Evolutionary conservation across 2,888 invertebrate genomes (phyloP).

Genomic region (Ectobius pallidus): DNA sequence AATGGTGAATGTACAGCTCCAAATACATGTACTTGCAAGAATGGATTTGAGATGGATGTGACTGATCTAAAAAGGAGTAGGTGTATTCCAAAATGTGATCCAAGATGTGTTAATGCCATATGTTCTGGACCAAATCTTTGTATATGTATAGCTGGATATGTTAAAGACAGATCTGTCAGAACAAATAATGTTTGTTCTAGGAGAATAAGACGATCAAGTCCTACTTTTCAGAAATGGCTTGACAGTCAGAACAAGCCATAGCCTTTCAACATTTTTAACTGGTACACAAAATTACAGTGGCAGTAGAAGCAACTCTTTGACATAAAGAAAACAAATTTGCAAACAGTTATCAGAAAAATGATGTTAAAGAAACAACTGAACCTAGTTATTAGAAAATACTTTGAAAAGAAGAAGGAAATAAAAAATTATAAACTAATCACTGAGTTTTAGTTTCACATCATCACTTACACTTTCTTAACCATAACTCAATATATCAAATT

Average conservation of each 20-base stretch:
- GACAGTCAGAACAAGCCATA: not conserved
- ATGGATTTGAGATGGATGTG: conserved; percentile 54
- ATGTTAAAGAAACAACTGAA: too few relatives aligned
- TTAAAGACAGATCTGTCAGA: conserved; percentile 66
- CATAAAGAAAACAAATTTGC: too few relatives aligned
- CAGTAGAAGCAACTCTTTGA: too few relatives aligned
- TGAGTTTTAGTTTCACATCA: too few relatives aligned
- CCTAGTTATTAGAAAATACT: too few relatives aligned
- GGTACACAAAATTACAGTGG: too few relatives aligned
- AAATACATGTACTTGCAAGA: conserved; percentile 48
- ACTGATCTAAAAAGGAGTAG: conserved; percentile 51
- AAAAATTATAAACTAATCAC: too few relatives aligned
- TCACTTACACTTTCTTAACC: too few relatives aligned
- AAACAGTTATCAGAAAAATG: too few relatives aligned
- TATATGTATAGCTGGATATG: conserved; percentile 72
- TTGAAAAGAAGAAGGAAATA: too few relatives aligned
- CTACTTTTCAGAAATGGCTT: conserved; percentile 16
- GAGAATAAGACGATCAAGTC: not conserved
- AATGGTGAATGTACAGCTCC: conserved; percentile 34
- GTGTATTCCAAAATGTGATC: conserved; percentile 58
- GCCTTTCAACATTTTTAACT: too few relatives aligned
- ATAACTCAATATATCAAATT: too few relatives aligned
- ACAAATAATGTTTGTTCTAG: conserved; percentile 47
- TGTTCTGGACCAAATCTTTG: conserved; percentile 78
- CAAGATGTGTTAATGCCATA: conserved; percentile 75